These are phyloP conservation scores for Brachionus rotundiformis DNA, from an alignment of 1,140 invertebrate species.

Conservation along the genomic window DNA sequence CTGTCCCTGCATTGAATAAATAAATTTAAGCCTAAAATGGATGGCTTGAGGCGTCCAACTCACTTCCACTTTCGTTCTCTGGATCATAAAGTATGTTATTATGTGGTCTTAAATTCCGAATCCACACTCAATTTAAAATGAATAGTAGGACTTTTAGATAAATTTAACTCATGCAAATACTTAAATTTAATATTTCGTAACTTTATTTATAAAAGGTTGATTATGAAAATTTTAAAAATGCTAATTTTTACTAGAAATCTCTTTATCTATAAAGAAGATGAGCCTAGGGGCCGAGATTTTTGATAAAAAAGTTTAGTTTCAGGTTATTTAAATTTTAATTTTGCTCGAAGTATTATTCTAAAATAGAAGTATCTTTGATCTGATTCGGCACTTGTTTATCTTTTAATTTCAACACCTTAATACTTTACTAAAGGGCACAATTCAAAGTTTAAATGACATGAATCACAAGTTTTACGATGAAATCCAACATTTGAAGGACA, in stretches of 20 bases:
- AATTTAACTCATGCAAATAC: background rate
- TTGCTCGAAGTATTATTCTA: background rate
- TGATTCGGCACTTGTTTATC: background rate
- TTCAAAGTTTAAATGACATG: constrained; percentile 49
- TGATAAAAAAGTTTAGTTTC: background rate
- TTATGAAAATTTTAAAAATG: background rate
- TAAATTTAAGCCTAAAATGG: background rate
- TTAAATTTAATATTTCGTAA: background rate
- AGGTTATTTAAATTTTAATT: background rate
- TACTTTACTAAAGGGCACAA: constrained; percentile 29
- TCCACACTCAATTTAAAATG: background rate
- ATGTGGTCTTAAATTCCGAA: background rate
- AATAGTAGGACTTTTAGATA: background rate
- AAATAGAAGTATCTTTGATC: background rate
- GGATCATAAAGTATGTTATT: background rate
- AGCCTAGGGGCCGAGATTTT: background rate
- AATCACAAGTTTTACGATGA: constrained; percentile 49
- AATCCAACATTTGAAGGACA: constrained; percentile 43
- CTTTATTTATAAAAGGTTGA: background rate
- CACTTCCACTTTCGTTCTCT: background rate
- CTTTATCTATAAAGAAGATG: background rate
- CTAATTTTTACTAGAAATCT: background rate
- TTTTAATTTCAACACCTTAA: background rate
- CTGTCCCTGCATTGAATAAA: background rate
- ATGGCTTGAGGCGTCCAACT: background rate